A percentile compares a stretch with the other conserved stretches of the same genome.
These are phyloP conservation scores for Lasiommata megera DNA, from an alignment of 2,888 invertebrate species.

Conservation along the genomic window DNA sequence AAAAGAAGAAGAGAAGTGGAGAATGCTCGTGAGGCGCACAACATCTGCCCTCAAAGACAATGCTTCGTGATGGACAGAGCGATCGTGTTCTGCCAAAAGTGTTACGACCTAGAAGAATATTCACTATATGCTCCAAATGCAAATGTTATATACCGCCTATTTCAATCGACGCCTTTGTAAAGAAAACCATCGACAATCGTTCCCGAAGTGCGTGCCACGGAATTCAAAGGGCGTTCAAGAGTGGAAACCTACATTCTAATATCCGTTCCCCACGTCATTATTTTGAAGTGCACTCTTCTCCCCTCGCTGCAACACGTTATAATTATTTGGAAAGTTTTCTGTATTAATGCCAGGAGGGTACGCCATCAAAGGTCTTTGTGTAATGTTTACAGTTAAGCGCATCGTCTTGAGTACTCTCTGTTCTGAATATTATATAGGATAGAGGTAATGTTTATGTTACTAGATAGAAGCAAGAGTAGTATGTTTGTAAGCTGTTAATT, in stretches of 20 bases:
- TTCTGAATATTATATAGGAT: constrained; percentile 17
- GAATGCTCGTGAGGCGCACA: no score
- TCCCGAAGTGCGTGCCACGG: constrained; percentile 7
- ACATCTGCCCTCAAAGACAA: no score
- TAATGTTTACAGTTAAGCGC: constrained; percentile 36
- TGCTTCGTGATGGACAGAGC: no score
- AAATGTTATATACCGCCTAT: not conserved
- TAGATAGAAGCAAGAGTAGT: not conserved
- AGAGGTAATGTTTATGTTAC: constrained; percentile 14
- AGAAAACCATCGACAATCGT: constrained; percentile 5
- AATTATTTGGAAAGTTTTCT: constrained; percentile 73
- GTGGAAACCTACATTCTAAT: constrained; percentile 32
- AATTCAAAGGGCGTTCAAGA: constrained; percentile 27
- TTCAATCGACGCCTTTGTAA: constrained; percentile 2
- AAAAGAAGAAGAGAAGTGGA: no score
- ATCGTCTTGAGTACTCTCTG: constrained; percentile 28
- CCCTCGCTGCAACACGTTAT: constrained; percentile 58
- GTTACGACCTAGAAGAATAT: not conserved
- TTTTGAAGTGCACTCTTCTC: constrained; percentile 63
- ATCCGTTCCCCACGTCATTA: constrained; percentile 55
- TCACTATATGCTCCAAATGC: not conserved
- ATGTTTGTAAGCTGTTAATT: no score
- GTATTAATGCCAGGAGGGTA: constrained; percentile 57
- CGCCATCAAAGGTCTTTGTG: constrained; percentile 57
- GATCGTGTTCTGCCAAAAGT: no score